Conservation (phyloP, 2,888 invertebrate species). For the Disparrhopalites patrizii region DNA sequence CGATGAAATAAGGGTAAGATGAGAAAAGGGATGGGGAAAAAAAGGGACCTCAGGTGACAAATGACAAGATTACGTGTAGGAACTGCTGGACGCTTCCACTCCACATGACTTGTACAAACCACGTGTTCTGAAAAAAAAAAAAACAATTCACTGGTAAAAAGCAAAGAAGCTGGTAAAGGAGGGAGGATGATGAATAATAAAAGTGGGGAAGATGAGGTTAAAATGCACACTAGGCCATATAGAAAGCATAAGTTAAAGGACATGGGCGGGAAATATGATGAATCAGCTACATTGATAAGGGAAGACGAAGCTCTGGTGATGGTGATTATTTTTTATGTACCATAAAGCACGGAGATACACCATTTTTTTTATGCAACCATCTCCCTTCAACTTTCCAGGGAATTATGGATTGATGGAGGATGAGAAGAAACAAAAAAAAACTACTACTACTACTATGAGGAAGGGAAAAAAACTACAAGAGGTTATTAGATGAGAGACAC, state of each 20-base stretch:
- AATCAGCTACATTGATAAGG: neutral
- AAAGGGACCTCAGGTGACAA: neutral
- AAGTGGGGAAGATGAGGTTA: too few species aligned
- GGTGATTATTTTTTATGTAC: too few species aligned
- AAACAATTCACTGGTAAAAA: too few species aligned
- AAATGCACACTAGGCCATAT: too few species aligned
- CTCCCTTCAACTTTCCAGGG: neutral
- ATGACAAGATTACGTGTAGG: neutral
- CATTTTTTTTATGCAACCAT: neutral
- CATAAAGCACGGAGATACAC: neutral
- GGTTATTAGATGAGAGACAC: conserved; percentile 18
- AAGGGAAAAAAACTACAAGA: neutral
- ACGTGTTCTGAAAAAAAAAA: too few species aligned
- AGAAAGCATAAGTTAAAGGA: neutral
- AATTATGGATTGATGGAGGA: conserved; percentile 14
- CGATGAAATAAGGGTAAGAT: neutral
- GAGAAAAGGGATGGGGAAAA: neutral
- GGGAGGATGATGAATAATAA: too few species aligned
- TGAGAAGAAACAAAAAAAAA: neutral
- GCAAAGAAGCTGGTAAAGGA: too few species aligned
- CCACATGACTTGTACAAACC: neutral
- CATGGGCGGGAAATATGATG: neutral
- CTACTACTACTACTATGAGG: too few species aligned
- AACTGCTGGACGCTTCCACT: neutral
- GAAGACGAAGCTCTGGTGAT: too few species aligned